These are phyloP conservation scores for Umimayanthus chanpuru DNA, from an alignment of 92 coral and sea anemone genomes.

Conservation along the genomic window DNA sequence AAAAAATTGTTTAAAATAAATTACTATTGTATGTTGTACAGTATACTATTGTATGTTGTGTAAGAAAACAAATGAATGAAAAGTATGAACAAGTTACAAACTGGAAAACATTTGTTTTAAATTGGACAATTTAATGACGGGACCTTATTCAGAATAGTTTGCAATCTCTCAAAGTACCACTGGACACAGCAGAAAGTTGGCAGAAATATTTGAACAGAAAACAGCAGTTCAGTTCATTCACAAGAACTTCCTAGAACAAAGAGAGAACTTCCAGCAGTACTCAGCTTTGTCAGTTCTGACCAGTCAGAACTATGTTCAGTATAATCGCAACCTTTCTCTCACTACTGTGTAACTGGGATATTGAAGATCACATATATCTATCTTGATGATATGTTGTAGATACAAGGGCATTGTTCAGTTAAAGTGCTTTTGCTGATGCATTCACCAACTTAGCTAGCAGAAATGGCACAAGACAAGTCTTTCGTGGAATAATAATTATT, in stretches of 20 bases:
- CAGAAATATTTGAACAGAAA: not conserved
- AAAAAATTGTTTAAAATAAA: too few relatives aligned
- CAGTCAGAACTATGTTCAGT: constrained; percentile 10
- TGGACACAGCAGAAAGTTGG: not conserved
- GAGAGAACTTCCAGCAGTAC: constrained; percentile 31
- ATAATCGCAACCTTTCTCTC: not conserved
- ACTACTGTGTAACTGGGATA: not conserved
- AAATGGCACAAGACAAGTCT: not conserved
- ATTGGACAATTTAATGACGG: not conserved
- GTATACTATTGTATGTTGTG: not conserved
- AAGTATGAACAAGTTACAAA: not conserved
- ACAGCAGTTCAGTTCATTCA: not conserved
- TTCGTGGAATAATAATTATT: not conserved
- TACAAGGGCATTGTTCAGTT: too few relatives aligned
- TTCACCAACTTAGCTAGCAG: not conserved
- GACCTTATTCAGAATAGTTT: not conserved
- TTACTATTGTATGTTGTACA: not conserved
- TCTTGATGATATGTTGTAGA: too few relatives aligned
- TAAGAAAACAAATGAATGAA: not conserved
- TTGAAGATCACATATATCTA: not conserved
- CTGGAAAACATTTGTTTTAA: too few relatives aligned
- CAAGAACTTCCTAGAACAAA: constrained; percentile 20
- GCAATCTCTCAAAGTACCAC: not conserved
- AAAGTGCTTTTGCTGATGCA: not conserved
- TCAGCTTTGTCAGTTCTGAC: constrained; percentile 41